Conservation (phyloP, 2,888 invertebrate genomes). For the Escarpia spicata region DNA sequence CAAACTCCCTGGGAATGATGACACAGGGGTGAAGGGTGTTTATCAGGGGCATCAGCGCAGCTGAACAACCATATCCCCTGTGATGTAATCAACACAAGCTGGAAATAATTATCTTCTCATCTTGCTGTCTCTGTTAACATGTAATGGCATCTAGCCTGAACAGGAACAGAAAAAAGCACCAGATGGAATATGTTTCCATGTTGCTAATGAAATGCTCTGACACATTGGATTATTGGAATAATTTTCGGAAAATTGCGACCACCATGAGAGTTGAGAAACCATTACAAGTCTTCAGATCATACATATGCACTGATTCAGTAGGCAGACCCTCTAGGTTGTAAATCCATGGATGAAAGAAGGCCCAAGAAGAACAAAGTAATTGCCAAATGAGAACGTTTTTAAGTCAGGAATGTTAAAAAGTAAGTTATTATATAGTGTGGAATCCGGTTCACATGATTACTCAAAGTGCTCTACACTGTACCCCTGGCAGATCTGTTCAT, state of each 20-base stretch:
- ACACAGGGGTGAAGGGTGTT: background rate
- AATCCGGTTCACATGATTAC: too few species aligned
- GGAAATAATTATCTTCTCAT: background rate
- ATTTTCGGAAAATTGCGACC: background rate
- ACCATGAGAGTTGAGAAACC: background rate
- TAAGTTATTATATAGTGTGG: too few species aligned
- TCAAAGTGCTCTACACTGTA: too few species aligned
- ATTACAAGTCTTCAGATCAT: background rate
- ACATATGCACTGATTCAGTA: background rate
- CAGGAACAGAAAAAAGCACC: background rate
- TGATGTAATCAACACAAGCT: slow-evolving; percentile 6
- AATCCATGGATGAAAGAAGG: background rate
- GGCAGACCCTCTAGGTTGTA: background rate
- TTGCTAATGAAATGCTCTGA: background rate
- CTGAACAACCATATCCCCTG: background rate
- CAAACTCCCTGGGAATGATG: background rate
- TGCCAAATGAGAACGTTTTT: too few species aligned
- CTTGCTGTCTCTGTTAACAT: background rate
- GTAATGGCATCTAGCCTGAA: background rate
- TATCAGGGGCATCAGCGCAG: background rate
- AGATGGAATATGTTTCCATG: background rate
- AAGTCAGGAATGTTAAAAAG: too few species aligned
- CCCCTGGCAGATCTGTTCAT: too few species aligned
- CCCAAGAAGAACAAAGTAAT: too few species aligned
- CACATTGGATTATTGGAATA: background rate